Percentiles rank a stretch among this genome's conserved stretches.
Evolutionary conservation across 2,113 vertebrate genomes (phyloP).

Genomic region (Mastomys natalensis): DNA sequence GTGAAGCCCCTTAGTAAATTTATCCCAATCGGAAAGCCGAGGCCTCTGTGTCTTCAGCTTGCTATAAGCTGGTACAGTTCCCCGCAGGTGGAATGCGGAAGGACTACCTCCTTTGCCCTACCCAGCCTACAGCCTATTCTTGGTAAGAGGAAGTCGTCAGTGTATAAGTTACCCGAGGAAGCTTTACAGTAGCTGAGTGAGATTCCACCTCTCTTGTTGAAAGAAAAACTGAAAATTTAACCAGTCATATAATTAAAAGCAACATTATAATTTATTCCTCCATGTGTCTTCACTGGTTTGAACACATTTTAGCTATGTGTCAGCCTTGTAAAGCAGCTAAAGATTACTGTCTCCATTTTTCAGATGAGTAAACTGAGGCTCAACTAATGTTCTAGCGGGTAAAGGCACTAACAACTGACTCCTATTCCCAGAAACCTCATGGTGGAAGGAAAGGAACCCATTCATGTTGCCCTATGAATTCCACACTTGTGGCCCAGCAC

Average conservation of each 20-base stretch:
- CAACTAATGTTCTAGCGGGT: not conserved
- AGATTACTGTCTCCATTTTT: slow-evolving; percentile 7
- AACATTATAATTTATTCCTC: not conserved
- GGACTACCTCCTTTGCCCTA: not conserved
- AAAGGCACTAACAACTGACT: not conserved
- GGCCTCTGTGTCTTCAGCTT: not conserved
- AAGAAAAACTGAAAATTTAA: slow-evolving; percentile 12
- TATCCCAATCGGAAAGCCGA: not conserved
- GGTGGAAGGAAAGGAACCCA: not conserved
- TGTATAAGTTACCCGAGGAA: not conserved
- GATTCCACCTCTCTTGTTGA: slow-evolving; percentile 25
- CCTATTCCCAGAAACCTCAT: too few relatives aligned
- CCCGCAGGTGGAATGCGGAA: not conserved
- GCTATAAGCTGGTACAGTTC: not conserved
- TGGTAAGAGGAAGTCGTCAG: not conserved
- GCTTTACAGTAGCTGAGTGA: not conserved
- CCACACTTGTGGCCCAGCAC: not conserved
- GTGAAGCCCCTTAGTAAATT: not conserved
- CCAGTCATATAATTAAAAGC: slow-evolving; percentile 41
- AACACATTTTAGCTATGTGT: not conserved
- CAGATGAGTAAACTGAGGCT: slow-evolving; percentile 31
- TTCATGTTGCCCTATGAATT: not conserved
- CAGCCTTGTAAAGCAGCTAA: not conserved
- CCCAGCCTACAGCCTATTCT: not conserved
- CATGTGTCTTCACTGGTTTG: not conserved